These are phyloP conservation scores for Apus apus DNA, from an alignment of 2,113 vertebrate species.

Conservation along the genomic window DNA sequence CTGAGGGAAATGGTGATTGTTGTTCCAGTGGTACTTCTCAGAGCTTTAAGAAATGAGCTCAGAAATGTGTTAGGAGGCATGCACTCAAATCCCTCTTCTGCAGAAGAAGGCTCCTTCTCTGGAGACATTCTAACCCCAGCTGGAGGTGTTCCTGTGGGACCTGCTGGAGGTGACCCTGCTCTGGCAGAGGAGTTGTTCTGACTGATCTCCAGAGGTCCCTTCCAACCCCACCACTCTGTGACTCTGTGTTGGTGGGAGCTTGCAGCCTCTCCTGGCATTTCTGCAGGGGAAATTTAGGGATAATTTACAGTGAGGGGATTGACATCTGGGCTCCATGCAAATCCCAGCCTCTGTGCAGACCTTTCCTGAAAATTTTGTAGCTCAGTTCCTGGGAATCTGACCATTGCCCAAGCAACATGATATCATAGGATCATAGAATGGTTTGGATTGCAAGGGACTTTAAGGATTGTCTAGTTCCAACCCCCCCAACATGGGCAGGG, in stretches of 20 bases:
- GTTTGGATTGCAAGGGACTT: too few species aligned
- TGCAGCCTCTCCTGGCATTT: background rate
- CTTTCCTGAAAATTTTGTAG: background rate
- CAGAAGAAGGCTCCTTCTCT: background rate
- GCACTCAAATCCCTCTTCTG: background rate
- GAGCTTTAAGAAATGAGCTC: background rate
- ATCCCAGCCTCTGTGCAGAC: fast-evolving
- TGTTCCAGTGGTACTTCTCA: background rate
- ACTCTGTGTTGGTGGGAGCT: background rate
- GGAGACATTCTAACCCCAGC: too few species aligned
- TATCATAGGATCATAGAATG: too few species aligned
- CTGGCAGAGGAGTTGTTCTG: too few species aligned
- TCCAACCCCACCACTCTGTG: too few species aligned
- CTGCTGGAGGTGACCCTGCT: too few species aligned
- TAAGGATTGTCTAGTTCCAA: too few species aligned
- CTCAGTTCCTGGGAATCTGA: background rate
- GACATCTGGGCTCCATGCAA: fast-evolving
- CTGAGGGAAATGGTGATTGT: background rate
- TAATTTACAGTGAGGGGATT: background rate
- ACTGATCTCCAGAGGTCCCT: too few species aligned
- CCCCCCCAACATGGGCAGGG: too few species aligned
- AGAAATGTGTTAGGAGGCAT: background rate
- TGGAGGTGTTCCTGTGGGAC: too few species aligned
- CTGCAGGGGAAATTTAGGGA: background rate
- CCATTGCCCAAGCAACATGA: fast-evolving